Evolutionary conservation across 2,797 vertebrate species (phyloP).

Genomic region (Artibeus lituratus): DNA sequence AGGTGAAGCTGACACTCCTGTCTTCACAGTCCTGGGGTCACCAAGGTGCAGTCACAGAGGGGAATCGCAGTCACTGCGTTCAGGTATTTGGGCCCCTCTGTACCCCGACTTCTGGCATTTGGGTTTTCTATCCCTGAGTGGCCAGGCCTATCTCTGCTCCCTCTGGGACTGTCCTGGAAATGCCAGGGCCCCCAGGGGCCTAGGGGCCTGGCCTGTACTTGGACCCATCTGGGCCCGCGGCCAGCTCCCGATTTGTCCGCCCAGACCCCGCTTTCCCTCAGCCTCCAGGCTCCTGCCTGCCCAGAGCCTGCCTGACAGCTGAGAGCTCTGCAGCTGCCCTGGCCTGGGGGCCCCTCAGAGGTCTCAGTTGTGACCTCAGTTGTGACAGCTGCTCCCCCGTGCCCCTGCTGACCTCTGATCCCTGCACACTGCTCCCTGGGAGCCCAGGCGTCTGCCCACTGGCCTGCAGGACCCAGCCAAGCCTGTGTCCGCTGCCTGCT

Average conservation of each 20-base stretch:
- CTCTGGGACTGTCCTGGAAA: neutral
- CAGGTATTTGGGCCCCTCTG: neutral
- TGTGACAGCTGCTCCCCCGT: slow-evolving; percentile 52
- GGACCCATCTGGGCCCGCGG: neutral
- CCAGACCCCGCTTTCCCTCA: neutral
- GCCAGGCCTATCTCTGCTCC: neutral
- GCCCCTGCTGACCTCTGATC: slow-evolving; percentile 19
- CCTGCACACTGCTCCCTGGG: neutral
- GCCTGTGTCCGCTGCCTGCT: neutral
- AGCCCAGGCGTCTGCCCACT: neutral
- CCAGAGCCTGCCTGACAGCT: slow-evolving; percentile 47
- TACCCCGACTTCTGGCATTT: neutral
- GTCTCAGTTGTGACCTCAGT: no score
- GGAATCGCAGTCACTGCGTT: neutral
- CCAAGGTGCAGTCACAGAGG: no score
- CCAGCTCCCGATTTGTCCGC: neutral
- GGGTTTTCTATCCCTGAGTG: neutral
- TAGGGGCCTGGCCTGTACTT: neutral
- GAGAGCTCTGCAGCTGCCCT: slow-evolving; percentile 42
- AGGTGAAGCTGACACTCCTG: neutral
- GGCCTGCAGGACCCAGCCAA: neutral
- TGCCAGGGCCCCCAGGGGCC: neutral
- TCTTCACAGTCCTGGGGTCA: neutral
- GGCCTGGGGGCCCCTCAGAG: neutral
- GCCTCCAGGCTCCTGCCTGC: neutral